Conservation (phyloP, 2,888 invertebrate genomes). For the Criorhina ranunculi region DNA sequence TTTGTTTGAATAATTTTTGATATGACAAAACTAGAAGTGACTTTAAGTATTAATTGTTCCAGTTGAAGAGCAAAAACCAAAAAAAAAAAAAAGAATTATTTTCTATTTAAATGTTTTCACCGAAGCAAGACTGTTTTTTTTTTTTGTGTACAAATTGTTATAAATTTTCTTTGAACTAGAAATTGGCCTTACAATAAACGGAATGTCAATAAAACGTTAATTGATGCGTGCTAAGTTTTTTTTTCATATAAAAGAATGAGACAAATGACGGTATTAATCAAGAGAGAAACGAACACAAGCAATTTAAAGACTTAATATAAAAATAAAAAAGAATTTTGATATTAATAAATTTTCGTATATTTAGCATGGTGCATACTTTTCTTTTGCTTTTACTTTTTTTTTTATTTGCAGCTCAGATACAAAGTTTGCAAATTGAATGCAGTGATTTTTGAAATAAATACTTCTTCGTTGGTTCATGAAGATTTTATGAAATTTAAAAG, state of each 20-base stretch:
- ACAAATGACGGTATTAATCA: constrained; percentile 61
- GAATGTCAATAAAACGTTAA: constrained; percentile 35
- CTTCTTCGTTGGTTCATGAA: too few relatives aligned
- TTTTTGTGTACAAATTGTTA: constrained; percentile 53
- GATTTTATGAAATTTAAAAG: too few relatives aligned
- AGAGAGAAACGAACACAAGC: constrained; percentile 52
- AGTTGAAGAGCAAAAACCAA: constrained; percentile 1
- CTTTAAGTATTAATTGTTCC: constrained; percentile 39
- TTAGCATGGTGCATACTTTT: constrained; percentile 10
- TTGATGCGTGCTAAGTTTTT: constrained; percentile 31
- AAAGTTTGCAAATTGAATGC: neutral
- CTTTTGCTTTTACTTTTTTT: neutral
- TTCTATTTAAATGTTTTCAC: constrained; percentile 19
- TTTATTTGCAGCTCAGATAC: too few relatives aligned
- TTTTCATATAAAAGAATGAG: constrained; percentile 30
- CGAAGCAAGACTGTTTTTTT: constrained; percentile 51
- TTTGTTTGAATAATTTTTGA: neutral
- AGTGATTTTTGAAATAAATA: too few relatives aligned
- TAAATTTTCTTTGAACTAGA: constrained; percentile 23
- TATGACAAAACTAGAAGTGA: constrained; percentile 4
- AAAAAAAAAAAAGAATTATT: neutral
- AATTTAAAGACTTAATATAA: constrained; percentile 72
- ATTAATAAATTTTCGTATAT: constrained; percentile 68
- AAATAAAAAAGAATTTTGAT: constrained; percentile 66
- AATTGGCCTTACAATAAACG: constrained; percentile 41